Evolutionary conservation across 37 sponge, comb jelly and placozoan genomes (phyloP).

Genomic region (Crambe crambe): DNA sequence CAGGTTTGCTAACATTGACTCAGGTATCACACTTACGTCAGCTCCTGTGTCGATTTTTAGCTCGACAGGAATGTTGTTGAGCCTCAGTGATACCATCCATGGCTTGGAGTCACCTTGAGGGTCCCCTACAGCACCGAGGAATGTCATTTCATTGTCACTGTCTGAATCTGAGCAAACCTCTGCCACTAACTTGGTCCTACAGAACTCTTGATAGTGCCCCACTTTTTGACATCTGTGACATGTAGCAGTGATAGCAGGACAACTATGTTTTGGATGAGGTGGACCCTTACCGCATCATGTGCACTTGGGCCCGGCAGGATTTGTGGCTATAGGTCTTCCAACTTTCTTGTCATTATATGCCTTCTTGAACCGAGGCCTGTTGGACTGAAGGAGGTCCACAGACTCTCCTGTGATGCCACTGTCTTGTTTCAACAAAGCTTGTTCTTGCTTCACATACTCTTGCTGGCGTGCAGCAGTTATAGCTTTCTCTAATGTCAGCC

Average conservation of each 20-base stretch:
- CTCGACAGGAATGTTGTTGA: neutral
- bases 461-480: conserved; percentile 4
- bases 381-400: neutral
- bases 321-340: neutral
- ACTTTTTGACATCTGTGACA: conserved; percentile 22
- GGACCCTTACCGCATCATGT: conserved; percentile 13
- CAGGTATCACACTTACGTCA: conserved; percentile 26
- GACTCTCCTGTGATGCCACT: neutral
- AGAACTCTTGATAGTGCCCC: conserved; percentile 17
- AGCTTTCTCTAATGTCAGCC: conserved; percentile 37
- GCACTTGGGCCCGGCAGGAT: neutral
- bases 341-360: too few species aligned
- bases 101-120: neutral
- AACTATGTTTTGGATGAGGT: neutral
- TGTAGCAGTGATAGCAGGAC: conserved; percentile 23
- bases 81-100: neutral
- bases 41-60: conserved; percentile 28
- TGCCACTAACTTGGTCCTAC: neutral
- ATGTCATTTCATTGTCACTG: neutral
- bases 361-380: too few species aligned
- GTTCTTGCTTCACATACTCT: neutral
- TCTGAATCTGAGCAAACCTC: neutral
- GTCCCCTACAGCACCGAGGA: conserved; percentile 15
- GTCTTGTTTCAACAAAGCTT: neutral
- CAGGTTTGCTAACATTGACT: neutral